Base-by-base conservation (phyloP, 2,888 invertebrate species). In the Chloromyia formosa region DNA sequence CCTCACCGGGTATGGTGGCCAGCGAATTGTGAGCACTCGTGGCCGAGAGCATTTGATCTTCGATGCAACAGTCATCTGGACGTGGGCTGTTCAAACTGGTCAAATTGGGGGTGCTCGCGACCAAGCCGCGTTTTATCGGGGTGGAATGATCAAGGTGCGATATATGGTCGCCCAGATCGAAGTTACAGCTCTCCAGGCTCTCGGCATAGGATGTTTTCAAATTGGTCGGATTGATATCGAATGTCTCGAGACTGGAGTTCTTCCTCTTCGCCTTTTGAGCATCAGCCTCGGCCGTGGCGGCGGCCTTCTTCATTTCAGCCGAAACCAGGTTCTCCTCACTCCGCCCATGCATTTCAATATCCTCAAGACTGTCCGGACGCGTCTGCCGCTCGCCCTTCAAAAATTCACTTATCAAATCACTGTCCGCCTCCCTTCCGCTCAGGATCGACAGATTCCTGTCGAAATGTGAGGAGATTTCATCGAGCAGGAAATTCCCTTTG, bases 21-120 rank as follows among this genome's bases (percentile, higher is more conserved):
- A 89, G 86, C n/a, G 90, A 89, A 45, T 89, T 86, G 68, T 90
- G 87, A 76, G 89, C 89, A 74, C 89, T 89, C 1, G 90, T 88
- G 42, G 27, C 40, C 20, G 56, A 27, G 74, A 88, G 88, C 62
- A 85, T 85, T 40, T 89, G 87, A 76, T 87, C 84, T 76, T 89
- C 89, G 75, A 88, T 78, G 7, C 3, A 35, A 7, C 27, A 35
- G 82, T 86, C 53, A 80, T 87, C 78, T 84, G 84, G 9, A 27
- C 74, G 61, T 40, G 40, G 85, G 83, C 10, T 27, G 49, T 64
- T 22, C 61, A 76, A 49, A 76, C 78, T 88, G 80, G 80, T 87
- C 60, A 92, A 82, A 82, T 92, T 91, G 0, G 92, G 92, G 5
- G 92, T 92, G 78, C 88, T 88, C 18, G 85, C 84, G 0, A 87